phyloP scores from a whole-genome alignment of 2,888 invertebrate genomes.

The Brenthis ino region DNA sequence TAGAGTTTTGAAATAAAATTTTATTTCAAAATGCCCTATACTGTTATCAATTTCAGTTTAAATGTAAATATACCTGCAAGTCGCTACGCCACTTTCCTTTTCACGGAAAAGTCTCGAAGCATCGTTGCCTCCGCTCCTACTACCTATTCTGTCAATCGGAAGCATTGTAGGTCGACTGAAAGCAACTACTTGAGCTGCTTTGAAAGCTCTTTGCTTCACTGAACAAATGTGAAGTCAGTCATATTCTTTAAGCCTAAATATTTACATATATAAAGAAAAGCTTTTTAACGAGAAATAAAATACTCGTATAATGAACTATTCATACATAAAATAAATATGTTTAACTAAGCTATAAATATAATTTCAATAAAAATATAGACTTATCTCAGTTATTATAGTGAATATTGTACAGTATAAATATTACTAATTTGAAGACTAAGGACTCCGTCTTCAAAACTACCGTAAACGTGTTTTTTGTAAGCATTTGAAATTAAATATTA shows the following conservation, averaged over 20 bases:
- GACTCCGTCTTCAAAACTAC: too few species aligned
- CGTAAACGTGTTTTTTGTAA: too few species aligned
- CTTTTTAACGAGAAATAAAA: too few species aligned
- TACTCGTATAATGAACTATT: too few species aligned
- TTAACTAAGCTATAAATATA: too few species aligned
- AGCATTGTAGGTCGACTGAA: conserved; percentile 30
- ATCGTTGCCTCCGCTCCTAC: conserved; percentile 1
- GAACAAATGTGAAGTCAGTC: conserved; percentile 12
- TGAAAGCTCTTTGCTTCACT: conserved; percentile 18
- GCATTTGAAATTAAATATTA: too few species aligned
- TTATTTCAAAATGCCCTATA: background rate
- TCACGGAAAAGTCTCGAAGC: conserved; percentile 10
- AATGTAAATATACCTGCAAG: background rate
- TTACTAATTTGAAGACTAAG: too few species aligned
- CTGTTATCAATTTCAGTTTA: conserved; percentile 6
- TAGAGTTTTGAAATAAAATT: background rate
- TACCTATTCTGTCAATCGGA: conserved; percentile 25
- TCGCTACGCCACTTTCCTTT: conserved; percentile 21
- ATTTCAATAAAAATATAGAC: too few species aligned
- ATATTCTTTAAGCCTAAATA: background rate
- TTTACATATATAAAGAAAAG: too few species aligned
- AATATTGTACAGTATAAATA: too few species aligned
- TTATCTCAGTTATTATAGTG: too few species aligned
- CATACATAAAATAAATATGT: too few species aligned
- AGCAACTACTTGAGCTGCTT: conserved; percentile 21